Conservation (phyloP, 2,797 vertebrate genomes). For the Oreochromis grahami region DNA sequence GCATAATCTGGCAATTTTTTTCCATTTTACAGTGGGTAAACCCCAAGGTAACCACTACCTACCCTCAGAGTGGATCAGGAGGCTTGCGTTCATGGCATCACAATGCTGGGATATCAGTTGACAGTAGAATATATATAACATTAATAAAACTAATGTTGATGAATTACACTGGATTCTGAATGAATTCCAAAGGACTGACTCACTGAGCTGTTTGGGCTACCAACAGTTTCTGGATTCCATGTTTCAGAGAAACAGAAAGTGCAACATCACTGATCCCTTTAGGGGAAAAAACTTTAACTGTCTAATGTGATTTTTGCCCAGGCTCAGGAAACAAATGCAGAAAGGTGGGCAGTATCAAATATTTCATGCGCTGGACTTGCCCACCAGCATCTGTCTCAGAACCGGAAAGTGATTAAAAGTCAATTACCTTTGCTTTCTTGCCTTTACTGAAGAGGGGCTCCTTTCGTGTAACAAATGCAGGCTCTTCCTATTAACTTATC, state of each 20-base stretch:
- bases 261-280: neutral
- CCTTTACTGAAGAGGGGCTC: neutral
- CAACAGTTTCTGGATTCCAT: neutral
- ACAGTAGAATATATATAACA: neutral
- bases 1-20: neutral
- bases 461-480: neutral
- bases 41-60: neutral
- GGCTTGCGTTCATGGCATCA: neutral
- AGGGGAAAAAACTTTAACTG: neutral
- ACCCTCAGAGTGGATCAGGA: neutral
- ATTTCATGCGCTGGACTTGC: constrained; percentile 8
- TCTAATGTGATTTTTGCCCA: neutral
- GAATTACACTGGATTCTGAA: neutral
- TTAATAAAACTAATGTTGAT: neutral
- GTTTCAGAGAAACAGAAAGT: neutral
- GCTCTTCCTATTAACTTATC: constrained; percentile 6
- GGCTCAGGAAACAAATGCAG: neutral
- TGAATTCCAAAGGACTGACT: neutral
- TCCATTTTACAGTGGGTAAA: neutral
- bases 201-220: neutral
- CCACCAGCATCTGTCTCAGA: neutral
- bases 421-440: neutral
- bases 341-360: neutral
- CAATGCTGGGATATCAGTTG: neutral
- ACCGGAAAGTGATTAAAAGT: constrained; percentile 9